Base-by-base conservation (phyloP, 2,113 vertebrate species). In the Monarcha castaneiventris region DNA sequence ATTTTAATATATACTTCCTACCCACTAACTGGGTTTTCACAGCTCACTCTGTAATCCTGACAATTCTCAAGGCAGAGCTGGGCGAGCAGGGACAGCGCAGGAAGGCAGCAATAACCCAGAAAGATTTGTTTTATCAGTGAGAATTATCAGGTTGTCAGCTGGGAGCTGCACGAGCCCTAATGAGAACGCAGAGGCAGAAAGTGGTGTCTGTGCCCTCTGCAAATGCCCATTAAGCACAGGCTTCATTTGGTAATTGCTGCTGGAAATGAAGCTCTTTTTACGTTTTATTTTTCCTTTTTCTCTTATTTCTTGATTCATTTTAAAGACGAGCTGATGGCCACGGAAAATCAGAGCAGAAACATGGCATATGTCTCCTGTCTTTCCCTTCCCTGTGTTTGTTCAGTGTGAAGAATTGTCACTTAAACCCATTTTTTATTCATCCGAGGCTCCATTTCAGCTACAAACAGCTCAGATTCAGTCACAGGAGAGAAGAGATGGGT, bases 101-200 rank as follows among this genome's bases (percentile, higher is more conserved):
- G 87, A 67, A 87, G 16, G 54, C 49, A 1, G 62, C 89, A 83
- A 86, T 58, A 78, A 93, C 95, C 78, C 62, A 43, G 63, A 71
- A 61, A 74, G 76, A 75, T 96, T 52, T 44, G 87, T 95, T 97
- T 95, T 89, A 95, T 94, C 56, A 35, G 80, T 4, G 32, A 84
- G 88, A 90, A 63, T 84, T 84, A 76, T 63, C 88, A 51, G 63
- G n/a, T 52, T 82, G 69, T 67, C 77, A 89, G 72, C 43, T 84
- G 80, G 88, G 88, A 90, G 80, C 80, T 84, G 80, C 80, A 90
- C 16, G 11, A 90, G 56, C 43, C 80, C 80, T 77, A 76, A 77
- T 77, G 56, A 97, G 92, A 96, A 96, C 62, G 56, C 83, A 54
- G 68, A 46, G 54, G 79, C 91, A 83, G 46, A 66, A 96, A 95